These are phyloP conservation scores for Tarsius wallacei DNA, from an alignment of 2,797 vertebrate genomes.

Conservation along the genomic window DNA sequence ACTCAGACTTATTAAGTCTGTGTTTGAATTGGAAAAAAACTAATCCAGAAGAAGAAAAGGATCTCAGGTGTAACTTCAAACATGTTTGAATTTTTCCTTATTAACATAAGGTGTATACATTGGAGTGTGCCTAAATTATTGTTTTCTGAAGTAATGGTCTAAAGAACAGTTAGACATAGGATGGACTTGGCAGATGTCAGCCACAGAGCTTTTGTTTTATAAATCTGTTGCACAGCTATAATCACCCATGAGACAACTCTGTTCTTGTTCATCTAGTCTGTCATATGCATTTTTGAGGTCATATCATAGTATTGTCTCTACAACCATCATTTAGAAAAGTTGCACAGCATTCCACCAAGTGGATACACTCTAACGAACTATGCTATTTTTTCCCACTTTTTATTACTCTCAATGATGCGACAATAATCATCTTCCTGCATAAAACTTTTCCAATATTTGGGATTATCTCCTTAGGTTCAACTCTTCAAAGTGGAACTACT, in stretches of 20 bases:
- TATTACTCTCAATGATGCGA: not conserved
- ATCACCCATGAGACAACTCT: not conserved
- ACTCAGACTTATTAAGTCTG: not conserved
- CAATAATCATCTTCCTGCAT: not conserved
- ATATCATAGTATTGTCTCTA: not conserved
- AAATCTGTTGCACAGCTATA: not conserved
- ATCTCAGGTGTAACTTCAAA: not conserved
- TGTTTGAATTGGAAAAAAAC: conserved; percentile 14
- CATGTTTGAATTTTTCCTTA: not conserved
- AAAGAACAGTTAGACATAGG: not conserved
- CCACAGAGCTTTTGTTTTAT: not conserved
- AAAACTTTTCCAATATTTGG: not conserved
- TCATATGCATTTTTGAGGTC: not conserved
- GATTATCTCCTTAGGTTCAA: not conserved
- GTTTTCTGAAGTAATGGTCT: not conserved
- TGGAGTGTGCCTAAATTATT: not conserved
- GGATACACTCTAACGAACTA: not conserved
- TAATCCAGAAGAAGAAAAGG: conserved; percentile 1
- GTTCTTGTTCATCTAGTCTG: not conserved
- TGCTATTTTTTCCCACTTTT: not conserved
- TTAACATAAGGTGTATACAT: not conserved
- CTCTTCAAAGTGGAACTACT: not conserved
- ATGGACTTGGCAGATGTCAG: not conserved
- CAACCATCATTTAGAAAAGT: not conserved
- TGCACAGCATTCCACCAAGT: not conserved